Evolutionary conservation across 1,140 invertebrate species (phyloP).

Genomic region (Caenorhabditis remanei): DNA sequence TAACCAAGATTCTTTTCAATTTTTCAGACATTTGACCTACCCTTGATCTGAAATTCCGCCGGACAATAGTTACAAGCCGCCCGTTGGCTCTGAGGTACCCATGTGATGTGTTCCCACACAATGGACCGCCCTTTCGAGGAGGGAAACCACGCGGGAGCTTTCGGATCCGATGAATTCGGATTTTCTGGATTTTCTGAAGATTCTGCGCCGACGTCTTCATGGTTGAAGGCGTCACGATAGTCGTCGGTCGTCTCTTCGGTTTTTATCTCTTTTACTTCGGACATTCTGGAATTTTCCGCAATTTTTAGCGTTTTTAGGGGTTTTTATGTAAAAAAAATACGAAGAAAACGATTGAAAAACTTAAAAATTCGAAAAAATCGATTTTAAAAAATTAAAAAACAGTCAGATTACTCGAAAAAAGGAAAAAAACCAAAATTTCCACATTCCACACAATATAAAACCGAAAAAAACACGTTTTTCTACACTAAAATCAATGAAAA

Average conservation of each 20-base stretch:
- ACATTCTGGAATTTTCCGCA: neutral
- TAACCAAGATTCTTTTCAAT: no score
- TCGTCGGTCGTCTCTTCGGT: no score
- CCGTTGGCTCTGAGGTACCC: constrained; percentile 2
- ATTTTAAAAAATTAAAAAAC: no score
- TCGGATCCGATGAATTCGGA: no score
- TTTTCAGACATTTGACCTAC: neutral
- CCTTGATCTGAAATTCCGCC: constrained; percentile 26
- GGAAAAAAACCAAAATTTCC: no score
- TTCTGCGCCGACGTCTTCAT: no score
- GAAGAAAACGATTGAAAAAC: neutral
- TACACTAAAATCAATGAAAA: no score
- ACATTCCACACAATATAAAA: no score
- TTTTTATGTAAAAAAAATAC: neutral
- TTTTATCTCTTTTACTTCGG: neutral
- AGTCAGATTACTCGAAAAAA: no score
- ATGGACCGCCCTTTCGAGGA: constrained; percentile 16
- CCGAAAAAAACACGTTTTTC: no score
- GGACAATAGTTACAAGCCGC: constrained; percentile 16
- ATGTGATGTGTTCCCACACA: constrained; percentile 44
- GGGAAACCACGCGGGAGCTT: neutral
- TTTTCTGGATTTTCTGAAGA: no score
- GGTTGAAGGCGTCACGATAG: no score
- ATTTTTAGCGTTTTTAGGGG: neutral
- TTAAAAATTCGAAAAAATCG: neutral